These are phyloP conservation scores for Temnothorax longispinosus DNA, from an alignment of 1,140 invertebrate species.

Conservation along the genomic window DNA sequence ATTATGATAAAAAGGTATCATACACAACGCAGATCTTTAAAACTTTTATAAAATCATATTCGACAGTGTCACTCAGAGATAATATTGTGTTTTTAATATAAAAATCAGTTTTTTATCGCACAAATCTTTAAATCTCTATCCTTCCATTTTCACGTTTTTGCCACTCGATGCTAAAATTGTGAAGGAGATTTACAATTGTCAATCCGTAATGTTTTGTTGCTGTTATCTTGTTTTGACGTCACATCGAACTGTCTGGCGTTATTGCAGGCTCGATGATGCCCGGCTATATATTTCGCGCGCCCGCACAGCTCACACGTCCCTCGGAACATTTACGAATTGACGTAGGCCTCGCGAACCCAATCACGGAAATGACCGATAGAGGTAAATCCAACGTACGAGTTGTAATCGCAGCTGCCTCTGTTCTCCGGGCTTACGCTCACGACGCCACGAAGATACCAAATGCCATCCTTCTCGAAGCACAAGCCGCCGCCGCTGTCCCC, in stretches of 20 bases:
- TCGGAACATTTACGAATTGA: slow-evolving; percentile 33
- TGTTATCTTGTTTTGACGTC: not conserved
- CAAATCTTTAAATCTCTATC: slow-evolving; percentile 10
- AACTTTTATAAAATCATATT: not conserved
- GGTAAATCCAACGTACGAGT: slow-evolving; percentile 77
- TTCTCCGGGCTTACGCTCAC: slow-evolving; percentile 76
- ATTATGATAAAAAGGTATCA: not conserved
- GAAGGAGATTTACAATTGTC: slow-evolving; percentile 18
- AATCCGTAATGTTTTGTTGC: not conserved
- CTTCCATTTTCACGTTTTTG: not conserved
- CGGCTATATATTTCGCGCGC: slow-evolving; percentile 5
- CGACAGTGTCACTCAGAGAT: not conserved
- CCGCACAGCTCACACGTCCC: not conserved
- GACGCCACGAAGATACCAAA: slow-evolving; percentile 77
- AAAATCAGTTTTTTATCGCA: not conserved
- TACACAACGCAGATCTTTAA: not conserved
- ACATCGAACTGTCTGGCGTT: not conserved
- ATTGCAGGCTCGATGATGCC: slow-evolving; percentile 20
- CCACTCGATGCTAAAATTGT: slow-evolving; percentile 10
- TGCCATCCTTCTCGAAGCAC: slow-evolving; percentile 67
- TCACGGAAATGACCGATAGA: slow-evolving; percentile 70
- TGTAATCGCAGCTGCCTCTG: slow-evolving; percentile 69
- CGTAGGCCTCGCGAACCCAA: slow-evolving; percentile 68
- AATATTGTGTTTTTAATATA: not conserved
- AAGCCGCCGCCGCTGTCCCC: slow-evolving; percentile 80